Conservation (phyloP, 2,797 vertebrate species). For the Cryptoprocta ferox region DNA sequence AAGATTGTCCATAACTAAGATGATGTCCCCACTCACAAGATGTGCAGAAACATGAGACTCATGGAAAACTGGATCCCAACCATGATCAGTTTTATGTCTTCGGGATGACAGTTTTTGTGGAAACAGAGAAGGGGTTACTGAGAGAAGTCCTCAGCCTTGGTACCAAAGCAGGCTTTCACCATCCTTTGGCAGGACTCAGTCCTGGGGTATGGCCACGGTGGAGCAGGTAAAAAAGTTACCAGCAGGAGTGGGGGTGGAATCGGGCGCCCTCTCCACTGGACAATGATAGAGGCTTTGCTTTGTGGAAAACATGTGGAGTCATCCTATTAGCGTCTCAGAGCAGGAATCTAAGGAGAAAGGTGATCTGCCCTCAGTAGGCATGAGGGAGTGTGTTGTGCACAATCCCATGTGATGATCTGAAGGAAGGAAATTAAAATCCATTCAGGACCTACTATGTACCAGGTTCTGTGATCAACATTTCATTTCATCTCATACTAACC, state of each 20-base stretch:
- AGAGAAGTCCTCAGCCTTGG: neutral
- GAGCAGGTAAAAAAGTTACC: neutral
- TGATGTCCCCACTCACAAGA: neutral
- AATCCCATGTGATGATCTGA: neutral
- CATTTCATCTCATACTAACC: neutral
- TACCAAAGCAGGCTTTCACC: neutral
- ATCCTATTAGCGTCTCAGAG: neutral
- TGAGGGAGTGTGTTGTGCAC: neutral
- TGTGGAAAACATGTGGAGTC: neutral
- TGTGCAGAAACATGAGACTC: neutral
- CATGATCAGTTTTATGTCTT: neutral
- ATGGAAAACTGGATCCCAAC: neutral
- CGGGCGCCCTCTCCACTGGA: neutral
- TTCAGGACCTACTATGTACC: neutral
- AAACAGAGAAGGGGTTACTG: neutral
- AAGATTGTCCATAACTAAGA: neutral
- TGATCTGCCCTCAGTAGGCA: neutral
- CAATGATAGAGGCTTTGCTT: neutral
- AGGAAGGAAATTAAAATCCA: neutral
- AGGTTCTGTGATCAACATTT: neutral
- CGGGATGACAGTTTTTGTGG: neutral
- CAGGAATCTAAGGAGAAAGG: neutral
- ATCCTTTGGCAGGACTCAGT: neutral
- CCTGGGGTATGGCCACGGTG: accelerated
- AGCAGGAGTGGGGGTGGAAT: neutral